A percentile compares a stretch with the other conserved stretches of the same genome.
Evolutionary conservation across 1,140 invertebrate species (phyloP).

Genomic region (Drosophila sp.): DNA sequence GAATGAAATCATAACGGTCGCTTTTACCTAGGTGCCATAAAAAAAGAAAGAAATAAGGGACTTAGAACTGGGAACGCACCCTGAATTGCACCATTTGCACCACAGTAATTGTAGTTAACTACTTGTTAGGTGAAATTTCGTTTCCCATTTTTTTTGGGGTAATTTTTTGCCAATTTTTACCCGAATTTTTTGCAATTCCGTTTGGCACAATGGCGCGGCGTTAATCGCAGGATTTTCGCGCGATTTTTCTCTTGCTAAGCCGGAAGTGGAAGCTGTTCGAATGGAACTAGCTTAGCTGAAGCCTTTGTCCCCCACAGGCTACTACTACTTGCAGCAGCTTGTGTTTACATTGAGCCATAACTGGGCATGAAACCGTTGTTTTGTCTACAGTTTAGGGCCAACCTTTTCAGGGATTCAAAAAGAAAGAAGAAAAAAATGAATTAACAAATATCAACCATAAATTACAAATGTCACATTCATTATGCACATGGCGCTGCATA

Average conservation of each 20-base stretch:
- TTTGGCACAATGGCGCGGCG: constrained; percentile 14
- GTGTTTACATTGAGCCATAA: constrained; percentile 70
- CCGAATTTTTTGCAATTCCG: constrained; percentile 31
- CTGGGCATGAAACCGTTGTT: constrained; percentile 79
- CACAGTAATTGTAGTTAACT: constrained; percentile 71
- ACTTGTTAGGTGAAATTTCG: constrained; percentile 39
- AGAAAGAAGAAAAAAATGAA: constrained; percentile 44
- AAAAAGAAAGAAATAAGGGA: constrained; percentile 65
- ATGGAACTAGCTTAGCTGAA: constrained; percentile 27
- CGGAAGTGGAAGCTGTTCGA: constrained; percentile 62
- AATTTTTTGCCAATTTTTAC: constrained; percentile 53
- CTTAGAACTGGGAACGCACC: constrained; percentile 54
- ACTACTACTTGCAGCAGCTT: not conserved
- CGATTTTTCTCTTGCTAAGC: constrained; percentile 47
- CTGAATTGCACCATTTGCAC: constrained; percentile 12
- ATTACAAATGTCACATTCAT: constrained; percentile 80
- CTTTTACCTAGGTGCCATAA: constrained; percentile 62
- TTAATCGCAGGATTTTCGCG: constrained; percentile 70
- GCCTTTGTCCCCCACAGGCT: constrained; percentile 19
- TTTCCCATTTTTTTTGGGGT: constrained; percentile 48
- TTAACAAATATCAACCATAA: constrained; percentile 77
- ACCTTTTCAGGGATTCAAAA: constrained; percentile 55
- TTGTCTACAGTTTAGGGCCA: constrained; percentile 69
- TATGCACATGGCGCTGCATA: constrained; percentile 81
- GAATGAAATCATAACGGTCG: constrained; percentile 71